Evolutionary conservation across 1,140 invertebrate species (phyloP).

Genomic region (Drosophila auraria): DNA sequence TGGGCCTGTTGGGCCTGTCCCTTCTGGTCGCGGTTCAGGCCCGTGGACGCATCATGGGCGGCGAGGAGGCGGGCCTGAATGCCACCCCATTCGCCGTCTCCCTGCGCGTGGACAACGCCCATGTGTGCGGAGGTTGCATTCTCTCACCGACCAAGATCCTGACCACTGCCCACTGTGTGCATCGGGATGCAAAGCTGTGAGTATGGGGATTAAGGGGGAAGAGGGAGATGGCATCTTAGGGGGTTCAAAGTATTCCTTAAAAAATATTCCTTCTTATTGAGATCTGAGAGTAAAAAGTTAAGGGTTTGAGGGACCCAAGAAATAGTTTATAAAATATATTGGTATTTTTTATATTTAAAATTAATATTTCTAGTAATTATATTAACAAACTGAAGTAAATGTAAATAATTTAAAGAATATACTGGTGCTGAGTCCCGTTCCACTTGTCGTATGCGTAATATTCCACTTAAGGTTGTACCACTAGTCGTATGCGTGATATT

Average conservation of each 20-base stretch:
- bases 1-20: constrained; percentile 8
- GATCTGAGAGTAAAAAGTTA: too few relatives aligned
- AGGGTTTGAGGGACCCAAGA: too few relatives aligned
- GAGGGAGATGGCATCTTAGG: neutral
- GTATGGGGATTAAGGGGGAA: constrained; percentile 8
- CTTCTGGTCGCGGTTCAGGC: neutral
- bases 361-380: too few relatives aligned
- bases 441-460: neutral
- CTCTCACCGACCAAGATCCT: constrained; percentile 46
- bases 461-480: neutral
- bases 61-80: constrained; percentile 51
- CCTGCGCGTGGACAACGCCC: constrained; percentile 69
- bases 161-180: constrained; percentile 73
- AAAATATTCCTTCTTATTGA: too few relatives aligned
- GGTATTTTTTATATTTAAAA: too few relatives aligned
- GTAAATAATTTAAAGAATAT: neutral
- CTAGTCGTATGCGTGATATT: neutral
- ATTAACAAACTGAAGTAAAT: neutral
- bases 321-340: too few relatives aligned
- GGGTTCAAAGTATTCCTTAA: neutral
- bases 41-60: constrained; percentile 64
- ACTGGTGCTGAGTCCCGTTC: neutral
- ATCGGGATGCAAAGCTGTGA: constrained; percentile 61
- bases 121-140: constrained; percentile 71
- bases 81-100: constrained; percentile 65